These are phyloP conservation scores for Drosophila anomelani DNA, from an alignment of 2,888 invertebrate species.

Conservation along the genomic window DNA sequence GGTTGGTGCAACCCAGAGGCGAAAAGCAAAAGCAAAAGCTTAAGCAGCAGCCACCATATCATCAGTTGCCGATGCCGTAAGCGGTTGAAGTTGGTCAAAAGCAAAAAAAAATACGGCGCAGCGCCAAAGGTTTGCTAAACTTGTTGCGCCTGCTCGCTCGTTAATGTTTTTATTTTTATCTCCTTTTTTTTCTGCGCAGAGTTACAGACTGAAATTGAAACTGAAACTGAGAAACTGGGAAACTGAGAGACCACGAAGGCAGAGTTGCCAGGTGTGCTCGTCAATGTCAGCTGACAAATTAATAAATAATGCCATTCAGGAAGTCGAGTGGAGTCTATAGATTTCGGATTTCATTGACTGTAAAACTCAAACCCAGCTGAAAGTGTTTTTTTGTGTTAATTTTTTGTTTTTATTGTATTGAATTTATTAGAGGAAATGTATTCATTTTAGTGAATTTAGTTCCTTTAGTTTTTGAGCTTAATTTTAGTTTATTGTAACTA, in stretches of 20 bases:
- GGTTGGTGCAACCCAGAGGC: constrained; percentile 73
- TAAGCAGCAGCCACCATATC: constrained; percentile 43
- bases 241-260: constrained; percentile 22
- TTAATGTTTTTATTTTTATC: constrained; percentile 34
- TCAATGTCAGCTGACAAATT: constrained; percentile 34
- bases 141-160: constrained; percentile 56
- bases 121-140: constrained; percentile 69
- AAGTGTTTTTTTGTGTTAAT: not conserved
- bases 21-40: constrained; percentile 48
- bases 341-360: not conserved
- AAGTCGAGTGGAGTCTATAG: not conserved
- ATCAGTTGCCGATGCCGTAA: constrained; percentile 65
- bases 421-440: not conserved
- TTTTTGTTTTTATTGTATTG: not conserved
- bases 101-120: constrained; percentile 5
- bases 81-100: constrained; percentile 76
- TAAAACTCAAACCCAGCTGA: not conserved
- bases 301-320: constrained; percentile 37
- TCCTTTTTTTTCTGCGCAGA: constrained; percentile 24
- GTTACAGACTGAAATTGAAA: constrained; percentile 42
- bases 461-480: not conserved
- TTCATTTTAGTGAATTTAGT: not conserved
- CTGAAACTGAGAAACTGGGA: constrained; percentile 35
- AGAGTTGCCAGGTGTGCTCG: constrained; percentile 63
- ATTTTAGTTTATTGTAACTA: too few relatives aligned